phyloP scores from a whole-genome alignment of 2,888 invertebrate genomes.

The Pandemis corylana region DNA sequence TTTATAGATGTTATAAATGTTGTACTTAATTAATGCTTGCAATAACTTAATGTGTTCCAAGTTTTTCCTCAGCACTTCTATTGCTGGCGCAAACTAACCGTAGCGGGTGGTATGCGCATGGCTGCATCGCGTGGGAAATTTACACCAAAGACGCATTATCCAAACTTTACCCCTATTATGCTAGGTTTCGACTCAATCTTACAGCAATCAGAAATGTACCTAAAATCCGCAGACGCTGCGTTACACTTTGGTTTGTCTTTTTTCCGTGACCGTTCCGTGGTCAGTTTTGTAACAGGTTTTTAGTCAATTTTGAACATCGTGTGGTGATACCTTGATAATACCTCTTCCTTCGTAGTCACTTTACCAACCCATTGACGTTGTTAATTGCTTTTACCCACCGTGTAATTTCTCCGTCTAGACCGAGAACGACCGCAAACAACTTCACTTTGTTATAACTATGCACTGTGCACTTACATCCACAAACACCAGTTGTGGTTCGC shows the following conservation, averaged over 20 bases:
- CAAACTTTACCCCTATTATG: conserved; percentile 68
- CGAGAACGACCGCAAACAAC: conserved; percentile 53
- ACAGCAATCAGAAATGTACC: background rate
- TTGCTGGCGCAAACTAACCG: conserved; percentile 72
- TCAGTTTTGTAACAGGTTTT: background rate
- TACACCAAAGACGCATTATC: conserved; percentile 71
- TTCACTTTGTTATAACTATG: conserved; percentile 55
- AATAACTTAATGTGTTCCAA: conserved; percentile 63
- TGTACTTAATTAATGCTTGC: conserved; percentile 25
- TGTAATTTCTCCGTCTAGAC: conserved; percentile 73
- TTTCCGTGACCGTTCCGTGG: background rate
- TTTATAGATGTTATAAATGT: conserved; percentile 13
- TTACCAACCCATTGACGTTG: conserved; percentile 57
- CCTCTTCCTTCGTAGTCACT: background rate
- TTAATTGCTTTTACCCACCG: conserved; percentile 64
- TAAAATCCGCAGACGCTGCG: background rate
- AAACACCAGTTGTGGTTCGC: conserved; percentile 60
- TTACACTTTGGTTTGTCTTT: background rate
- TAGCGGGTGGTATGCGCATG: conserved; percentile 74
- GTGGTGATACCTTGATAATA: background rate
- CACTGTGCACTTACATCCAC: conserved; percentile 52
- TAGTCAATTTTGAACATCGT: background rate
- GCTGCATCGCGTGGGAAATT: conserved; percentile 77
- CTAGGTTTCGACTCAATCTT: conserved; percentile 32
- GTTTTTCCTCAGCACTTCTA: conserved; percentile 60